Base-by-base conservation (phyloP, 2,888 invertebrate species). In the Drosophila flavopinicola region DNA sequence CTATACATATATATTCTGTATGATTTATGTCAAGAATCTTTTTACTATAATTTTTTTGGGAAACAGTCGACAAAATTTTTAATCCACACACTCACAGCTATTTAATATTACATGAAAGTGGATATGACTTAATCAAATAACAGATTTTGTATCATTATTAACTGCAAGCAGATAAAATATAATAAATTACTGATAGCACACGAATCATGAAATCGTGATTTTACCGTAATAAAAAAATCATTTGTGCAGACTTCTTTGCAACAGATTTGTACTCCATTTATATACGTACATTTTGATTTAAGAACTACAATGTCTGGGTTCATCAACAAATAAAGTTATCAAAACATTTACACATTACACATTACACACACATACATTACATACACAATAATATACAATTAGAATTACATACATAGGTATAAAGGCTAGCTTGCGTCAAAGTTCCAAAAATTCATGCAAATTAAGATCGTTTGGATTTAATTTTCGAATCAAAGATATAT, bases 331-430 rank as follows among this genome's bases (percentile, higher is more conserved):
- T 13, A 5, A 24, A 47, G 15, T 35, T 23, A 15, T 27, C n/a
- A 4, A 32, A 48, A 17, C 48, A 25, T 25, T 25, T 17, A 38
- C 20, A 30, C 20, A 15, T 37, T 35, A 35, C 10, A 35, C 6
- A 10, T 11, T 20, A 30, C 29, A 27, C 51, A 38, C 39, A 48
- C 54, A 58, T 54, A 45, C 25, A 65, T 51, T 9, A 29, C 15
- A 11, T 52, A 47, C 38, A 32, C 27, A 44, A 54, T 58, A 52
- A 52, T 52, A 29, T 44, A 56, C 17, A 65, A 56, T 44, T n/a
- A 33, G 63, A 54, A 61, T 49, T 56, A 54, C 44, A 56, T 44
- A 27, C 11, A 51, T 23, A 53, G 20, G 25, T 63, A 20, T 74
- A 75, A n/a, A n/a, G n/a, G 25, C 23, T 65, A 29, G 49, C 32